A percentile compares a stretch with the other conserved stretches of the same genome.
Conservation (phyloP, 2,113 vertebrate genomes). For the Dasypus novemcinctus region DNA sequence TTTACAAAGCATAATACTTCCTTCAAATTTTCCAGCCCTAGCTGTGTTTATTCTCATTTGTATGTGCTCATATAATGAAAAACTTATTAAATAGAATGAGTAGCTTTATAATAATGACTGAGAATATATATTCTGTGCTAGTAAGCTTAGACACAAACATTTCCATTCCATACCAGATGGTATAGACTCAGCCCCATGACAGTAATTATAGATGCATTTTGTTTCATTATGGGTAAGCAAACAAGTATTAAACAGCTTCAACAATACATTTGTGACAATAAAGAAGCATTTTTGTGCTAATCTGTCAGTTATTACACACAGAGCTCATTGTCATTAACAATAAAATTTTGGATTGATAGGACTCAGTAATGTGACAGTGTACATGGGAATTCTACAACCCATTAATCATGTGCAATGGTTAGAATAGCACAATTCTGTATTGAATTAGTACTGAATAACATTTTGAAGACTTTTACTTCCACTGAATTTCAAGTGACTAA, state of each 20-base stretch:
- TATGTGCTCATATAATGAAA: constrained; percentile 31
- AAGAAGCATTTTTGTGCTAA: constrained; percentile 66
- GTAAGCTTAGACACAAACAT: constrained; percentile 63
- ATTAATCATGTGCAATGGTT: constrained; percentile 55
- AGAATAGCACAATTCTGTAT: constrained; percentile 7
- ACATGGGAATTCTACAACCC: background rate
- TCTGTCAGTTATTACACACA: constrained; percentile 57
- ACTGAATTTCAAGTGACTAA: background rate
- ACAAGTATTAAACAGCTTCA: constrained; percentile 75
- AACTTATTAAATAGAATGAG: constrained; percentile 61
- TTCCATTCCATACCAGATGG: constrained; percentile 71
- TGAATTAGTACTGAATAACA: constrained; percentile 30
- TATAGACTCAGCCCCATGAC: constrained; percentile 56
- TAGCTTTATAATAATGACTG: constrained; percentile 50
- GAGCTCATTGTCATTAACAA: constrained; percentile 49
- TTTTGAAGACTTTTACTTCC: constrained; percentile 41
- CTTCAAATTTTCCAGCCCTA: background rate
- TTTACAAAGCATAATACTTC: background rate
- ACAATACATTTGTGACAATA: constrained; percentile 65
- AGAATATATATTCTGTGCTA: constrained; percentile 59
- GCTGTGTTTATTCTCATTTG: constrained; percentile 39
- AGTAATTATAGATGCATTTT: constrained; percentile 75
- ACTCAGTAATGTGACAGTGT: constrained; percentile 47
- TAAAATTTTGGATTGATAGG: constrained; percentile 62
- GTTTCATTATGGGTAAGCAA: constrained; percentile 74